These are phyloP conservation scores for Menidia menidia DNA, from an alignment of 2,797 vertebrate species.

Conservation along the genomic window DNA sequence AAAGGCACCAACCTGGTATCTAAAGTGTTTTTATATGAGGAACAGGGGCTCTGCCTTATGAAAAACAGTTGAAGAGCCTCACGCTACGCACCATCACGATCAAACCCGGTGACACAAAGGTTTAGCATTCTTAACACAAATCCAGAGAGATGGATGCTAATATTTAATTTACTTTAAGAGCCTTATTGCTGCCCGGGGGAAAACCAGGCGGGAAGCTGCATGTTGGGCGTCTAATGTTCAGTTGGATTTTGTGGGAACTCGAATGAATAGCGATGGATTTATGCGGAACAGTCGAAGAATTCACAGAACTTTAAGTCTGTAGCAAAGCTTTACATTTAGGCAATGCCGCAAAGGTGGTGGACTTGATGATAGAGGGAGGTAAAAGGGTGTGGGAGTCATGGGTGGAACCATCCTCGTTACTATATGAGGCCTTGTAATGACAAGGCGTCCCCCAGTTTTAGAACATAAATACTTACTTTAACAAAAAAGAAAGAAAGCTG, in stretches of 20 bases:
- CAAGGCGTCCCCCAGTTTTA: slow-evolving; percentile 60
- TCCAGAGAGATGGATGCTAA: not conserved
- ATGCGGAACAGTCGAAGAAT: not conserved
- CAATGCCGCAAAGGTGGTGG: slow-evolving; percentile 46
- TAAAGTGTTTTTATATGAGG: no score
- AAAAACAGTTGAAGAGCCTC: no score
- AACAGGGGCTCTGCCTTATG: no score
- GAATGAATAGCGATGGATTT: not conserved
- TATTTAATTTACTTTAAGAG: not conserved
- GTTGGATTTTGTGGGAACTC: not conserved
- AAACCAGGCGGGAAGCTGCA: not conserved
- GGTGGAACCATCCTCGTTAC: slow-evolving; percentile 46
- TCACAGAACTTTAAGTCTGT: not conserved
- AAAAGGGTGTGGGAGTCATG: slow-evolving; percentile 35
- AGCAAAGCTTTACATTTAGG: slow-evolving; percentile 4
- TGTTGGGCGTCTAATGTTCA: not conserved
- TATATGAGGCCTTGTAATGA: slow-evolving; percentile 68
- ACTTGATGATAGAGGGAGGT: slow-evolving; percentile 10
- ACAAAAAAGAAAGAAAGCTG: slow-evolving; percentile 18
- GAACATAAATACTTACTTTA: slow-evolving; percentile 58
- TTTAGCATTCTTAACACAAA: not conserved
- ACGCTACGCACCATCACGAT: no score
- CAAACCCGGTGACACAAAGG: no score
- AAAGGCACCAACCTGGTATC: no score
- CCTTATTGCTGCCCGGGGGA: not conserved